Evolutionary conservation across 1,140 invertebrate species (phyloP), one percentile per base, ranked within the genome.

Genomic region (Hesperophylax magnus): DNA sequence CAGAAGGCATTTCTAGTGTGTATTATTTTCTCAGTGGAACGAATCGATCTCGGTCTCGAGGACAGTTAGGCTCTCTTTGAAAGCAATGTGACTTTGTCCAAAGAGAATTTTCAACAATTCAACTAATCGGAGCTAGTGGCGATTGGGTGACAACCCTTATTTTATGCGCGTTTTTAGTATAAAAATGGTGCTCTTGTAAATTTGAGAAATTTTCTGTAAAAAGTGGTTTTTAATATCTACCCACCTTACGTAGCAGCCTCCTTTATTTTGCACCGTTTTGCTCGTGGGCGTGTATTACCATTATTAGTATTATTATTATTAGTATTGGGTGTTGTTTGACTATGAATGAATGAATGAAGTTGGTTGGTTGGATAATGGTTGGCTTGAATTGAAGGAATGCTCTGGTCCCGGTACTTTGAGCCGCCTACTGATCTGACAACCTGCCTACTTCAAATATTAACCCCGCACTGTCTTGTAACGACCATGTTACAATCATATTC

Each of bases 331-430:
- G 39, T 14, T 47, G 58, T 31, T 76, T 60, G 72, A 60, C 17
- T 76, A 39, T 61, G 56, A 61, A 76, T 76, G 72, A 47, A 47
- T 47, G 39, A 47, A 47, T 47, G 39, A 47, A 47, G 39, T 47
- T 47, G 39, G 39, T 14, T 39, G 7, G 31, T 31, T 7, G 2
- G 58, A 58, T 17, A 34, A 52, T 31, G 9, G 5, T 18, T 24
- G 20, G 9, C 54, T 58, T 39, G 69, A 54, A 53, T 60, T 56
- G 18, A 18, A 27, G 63, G 69, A 76, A 76, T 76, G 27, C 27
- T 15, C 15, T 39, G n/a, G 20, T 31, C 52, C 34, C 39, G 9
- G 39, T 47, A 11, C 39, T 47, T 47, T 47, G 39, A 1, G n/a
- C 56, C 72, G 72, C 72, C 72, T 60, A 61, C 72, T 6, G 2